Conservation (phyloP, 2,797 vertebrate species). For the Thunnus albacares region DNA sequence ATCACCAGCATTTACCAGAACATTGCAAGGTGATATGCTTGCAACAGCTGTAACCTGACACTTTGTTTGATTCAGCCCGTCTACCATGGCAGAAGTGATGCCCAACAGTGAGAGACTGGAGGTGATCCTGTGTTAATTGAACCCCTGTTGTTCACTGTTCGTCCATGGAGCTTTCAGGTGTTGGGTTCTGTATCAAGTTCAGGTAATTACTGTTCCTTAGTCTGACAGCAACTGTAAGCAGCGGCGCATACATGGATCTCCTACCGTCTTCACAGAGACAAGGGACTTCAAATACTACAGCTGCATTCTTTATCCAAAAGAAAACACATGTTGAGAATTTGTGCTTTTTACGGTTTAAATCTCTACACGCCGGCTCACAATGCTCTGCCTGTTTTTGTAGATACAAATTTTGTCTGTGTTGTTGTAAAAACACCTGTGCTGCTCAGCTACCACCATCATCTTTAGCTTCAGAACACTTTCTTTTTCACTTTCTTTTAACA, state of each 20-base stretch:
- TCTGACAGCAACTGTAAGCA: constrained; percentile 38
- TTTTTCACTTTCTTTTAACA: constrained; percentile 15
- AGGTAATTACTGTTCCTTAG: constrained; percentile 74
- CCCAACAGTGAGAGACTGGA: constrained; percentile 43
- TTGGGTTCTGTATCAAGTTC: constrained; percentile 75
- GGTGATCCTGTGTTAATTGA: constrained; percentile 74
- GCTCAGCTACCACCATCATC: neutral
- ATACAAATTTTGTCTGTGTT: neutral
- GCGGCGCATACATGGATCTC: neutral
- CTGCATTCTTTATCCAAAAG: constrained; percentile 9
- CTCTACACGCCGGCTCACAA: neutral
- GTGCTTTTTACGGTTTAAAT: neutral
- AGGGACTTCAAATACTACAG: constrained; percentile 13
- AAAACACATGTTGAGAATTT: neutral
- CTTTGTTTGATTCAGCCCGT: constrained; percentile 55
- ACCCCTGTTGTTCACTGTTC: constrained; percentile 58
- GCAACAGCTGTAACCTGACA: constrained; percentile 53
- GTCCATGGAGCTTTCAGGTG: constrained; percentile 60
- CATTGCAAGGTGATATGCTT: constrained; percentile 43
- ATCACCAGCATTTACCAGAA: constrained; percentile 33
- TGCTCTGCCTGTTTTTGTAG: neutral
- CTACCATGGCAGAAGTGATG: constrained; percentile 42
- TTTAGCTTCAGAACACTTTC: constrained; percentile 5
- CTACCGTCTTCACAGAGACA: neutral
- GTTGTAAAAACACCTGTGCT: constrained; percentile 1